Conservation (phyloP, 2,113 vertebrate genomes). For the Azemiops feae region DNA sequence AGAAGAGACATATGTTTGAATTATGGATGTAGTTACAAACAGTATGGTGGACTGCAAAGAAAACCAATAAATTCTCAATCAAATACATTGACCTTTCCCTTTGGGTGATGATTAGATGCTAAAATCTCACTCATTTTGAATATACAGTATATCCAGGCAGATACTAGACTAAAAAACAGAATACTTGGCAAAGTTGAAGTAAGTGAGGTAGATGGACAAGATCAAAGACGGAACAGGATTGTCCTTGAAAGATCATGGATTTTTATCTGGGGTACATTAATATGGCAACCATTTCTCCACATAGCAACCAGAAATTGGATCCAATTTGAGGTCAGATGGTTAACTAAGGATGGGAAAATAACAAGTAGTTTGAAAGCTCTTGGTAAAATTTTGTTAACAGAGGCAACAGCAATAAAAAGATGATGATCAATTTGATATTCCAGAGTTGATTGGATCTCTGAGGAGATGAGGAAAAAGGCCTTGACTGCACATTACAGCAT, state of each 20-base stretch:
- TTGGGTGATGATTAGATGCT: too few species aligned
- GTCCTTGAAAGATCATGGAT: not conserved
- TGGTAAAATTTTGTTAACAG: not conserved
- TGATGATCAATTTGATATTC: not conserved
- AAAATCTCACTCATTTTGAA: too few species aligned
- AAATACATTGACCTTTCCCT: too few species aligned
- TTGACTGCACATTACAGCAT: not conserved
- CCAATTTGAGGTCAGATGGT: not conserved
- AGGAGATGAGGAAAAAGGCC: not conserved
- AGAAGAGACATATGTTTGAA: too few species aligned
- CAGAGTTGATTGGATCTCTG: not conserved
- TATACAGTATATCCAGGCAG: too few species aligned
- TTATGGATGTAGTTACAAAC: too few species aligned
- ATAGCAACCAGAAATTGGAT: not conserved
- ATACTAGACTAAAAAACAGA: too few species aligned
- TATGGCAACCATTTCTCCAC: not conserved
- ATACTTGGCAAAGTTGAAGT: too few species aligned
- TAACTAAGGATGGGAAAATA: not conserved
- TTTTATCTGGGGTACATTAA: not conserved
- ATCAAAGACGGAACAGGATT: not conserved
- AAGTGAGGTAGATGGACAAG: not conserved
- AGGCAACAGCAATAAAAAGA: not conserved
- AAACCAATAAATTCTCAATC: too few species aligned
- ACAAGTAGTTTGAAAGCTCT: not conserved
- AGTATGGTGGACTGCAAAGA: too few species aligned